These are phyloP conservation scores for Dicyrtomina minuta DNA, from an alignment of 2,888 invertebrate genomes.

Conservation along the genomic window DNA sequence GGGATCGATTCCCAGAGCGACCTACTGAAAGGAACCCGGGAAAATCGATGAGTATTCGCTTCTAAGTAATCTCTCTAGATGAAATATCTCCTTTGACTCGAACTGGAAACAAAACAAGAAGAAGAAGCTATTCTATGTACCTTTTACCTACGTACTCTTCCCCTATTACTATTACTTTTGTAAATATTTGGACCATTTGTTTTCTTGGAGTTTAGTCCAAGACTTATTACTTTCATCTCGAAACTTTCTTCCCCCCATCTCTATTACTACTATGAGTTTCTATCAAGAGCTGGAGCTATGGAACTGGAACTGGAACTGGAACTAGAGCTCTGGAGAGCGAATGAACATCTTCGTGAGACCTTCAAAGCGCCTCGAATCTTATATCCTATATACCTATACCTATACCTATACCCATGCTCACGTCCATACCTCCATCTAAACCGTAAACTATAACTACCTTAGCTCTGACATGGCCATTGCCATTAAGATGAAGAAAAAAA, in stretches of 20 bases:
- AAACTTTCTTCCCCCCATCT: no score
- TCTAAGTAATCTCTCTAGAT: slow-evolving; percentile 31
- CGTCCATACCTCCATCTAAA: no score
- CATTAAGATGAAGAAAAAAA: no score
- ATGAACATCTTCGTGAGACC: not conserved
- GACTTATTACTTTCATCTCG: no score
- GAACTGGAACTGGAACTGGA: not conserved
- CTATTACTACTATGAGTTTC: no score
- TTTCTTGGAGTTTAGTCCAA: not conserved
- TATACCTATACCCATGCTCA: no score
- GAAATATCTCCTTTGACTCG: slow-evolving; percentile 29
- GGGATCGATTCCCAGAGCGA: slow-evolving; percentile 27
- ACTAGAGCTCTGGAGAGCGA: not conserved
- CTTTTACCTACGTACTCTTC: no score
- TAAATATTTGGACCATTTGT: slow-evolving; percentile 21
- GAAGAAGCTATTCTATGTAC: no score
- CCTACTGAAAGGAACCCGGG: slow-evolving; percentile 2
- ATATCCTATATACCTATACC: no score
- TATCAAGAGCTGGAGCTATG: not conserved
- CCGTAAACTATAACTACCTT: no score
- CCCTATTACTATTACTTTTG: slow-evolving; percentile 6
- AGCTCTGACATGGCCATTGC: no score
- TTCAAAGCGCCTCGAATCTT: not conserved
- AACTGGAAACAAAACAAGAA: slow-evolving; percentile 16
- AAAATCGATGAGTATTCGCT: slow-evolving; percentile 34